Evolutionary conservation across 2,113 vertebrate species (phyloP), one percentile per base, ranked within the genome.

Genomic region (Ictalurus punctatus): DNA sequence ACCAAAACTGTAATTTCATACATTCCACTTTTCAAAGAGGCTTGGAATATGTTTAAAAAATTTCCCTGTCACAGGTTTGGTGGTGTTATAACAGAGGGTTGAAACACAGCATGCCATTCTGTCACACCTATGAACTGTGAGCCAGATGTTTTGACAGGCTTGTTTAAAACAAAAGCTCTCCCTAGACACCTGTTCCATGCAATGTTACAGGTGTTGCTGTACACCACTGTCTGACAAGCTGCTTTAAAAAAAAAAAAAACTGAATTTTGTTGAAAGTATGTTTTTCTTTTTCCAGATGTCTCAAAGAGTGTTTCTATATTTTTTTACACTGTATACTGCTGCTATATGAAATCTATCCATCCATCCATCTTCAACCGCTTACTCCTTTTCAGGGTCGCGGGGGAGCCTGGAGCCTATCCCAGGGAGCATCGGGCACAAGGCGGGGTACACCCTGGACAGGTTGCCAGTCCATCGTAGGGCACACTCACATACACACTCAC

Each of bases 131-230:
- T 86, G 69, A 74, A 86, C 69, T 86, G 48, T 56, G 69, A 74
- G n/a, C n/a, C 84, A 86, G 84, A 86, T 86, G 69, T 86, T 86
- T 86, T 86, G 71, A 40, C 71, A 74, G 71, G 71, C 34, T 74
- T 74, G 30, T 40, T 74, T 74, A 30, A 56, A 67, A 48, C 44
- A 52, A 69, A 56, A 85, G 52, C 67, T 74, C 67, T 85, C 21
- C 40, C 30, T 59, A 34, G 52, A 69, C 10, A 85, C 69, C 84
- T 86, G 84, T 56, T 58, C 84, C 30, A 21, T 37, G 58, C 63
- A 74, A 34, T 58, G 69, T 69, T 58, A 56, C 84, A 37, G 69
- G 69, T 86, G 84, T 25, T 37, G 48, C 67, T 34, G 67, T 34
- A 37, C 54, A 67, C 48, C 52, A 58, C 17, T 74, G 9, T 74